These are phyloP conservation scores for Orussus abietinus DNA, from an alignment of 1,140 invertebrate species.

Conservation along the genomic window DNA sequence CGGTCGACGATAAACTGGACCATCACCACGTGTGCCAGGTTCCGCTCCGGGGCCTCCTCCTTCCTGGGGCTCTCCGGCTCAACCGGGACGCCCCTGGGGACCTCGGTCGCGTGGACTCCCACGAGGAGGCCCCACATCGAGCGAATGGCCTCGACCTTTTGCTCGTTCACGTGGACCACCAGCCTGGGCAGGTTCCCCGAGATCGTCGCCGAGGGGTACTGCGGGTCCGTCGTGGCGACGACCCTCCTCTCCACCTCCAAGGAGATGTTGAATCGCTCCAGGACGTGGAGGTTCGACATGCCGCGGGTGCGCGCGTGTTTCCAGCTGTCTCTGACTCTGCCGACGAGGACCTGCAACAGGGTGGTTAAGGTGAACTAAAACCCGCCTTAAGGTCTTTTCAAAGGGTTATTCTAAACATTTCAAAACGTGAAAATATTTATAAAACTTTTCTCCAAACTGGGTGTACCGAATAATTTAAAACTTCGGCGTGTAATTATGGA, in stretches of 20 bases:
- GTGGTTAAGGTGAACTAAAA: too few relatives aligned
- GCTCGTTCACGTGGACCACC: slow-evolving; percentile 85
- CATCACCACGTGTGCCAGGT: slow-evolving; percentile 67
- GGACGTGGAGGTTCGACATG: slow-evolving; percentile 77
- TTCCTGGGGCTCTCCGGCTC: slow-evolving; percentile 53
- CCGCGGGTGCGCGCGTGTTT: slow-evolving; percentile 79
- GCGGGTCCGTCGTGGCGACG: slow-evolving; percentile 77
- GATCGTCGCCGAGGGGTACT: slow-evolving; percentile 78
- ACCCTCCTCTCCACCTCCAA: slow-evolving; percentile 75
- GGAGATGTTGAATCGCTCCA: slow-evolving; percentile 89
- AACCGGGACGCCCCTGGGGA: too few relatives aligned
- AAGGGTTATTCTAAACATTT: too few relatives aligned
- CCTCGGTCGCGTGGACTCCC: too few relatives aligned
- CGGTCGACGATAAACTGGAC: slow-evolving; percentile 86
- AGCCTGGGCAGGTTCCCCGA: slow-evolving; percentile 82
- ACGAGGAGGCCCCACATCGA: slow-evolving; percentile 51
- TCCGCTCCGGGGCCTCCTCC: slow-evolving; percentile 36
- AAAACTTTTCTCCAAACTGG: too few relatives aligned
- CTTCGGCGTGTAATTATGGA: too few relatives aligned
- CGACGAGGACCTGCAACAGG: slow-evolving; percentile 86
- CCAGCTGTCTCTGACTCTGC: slow-evolving; percentile 85
- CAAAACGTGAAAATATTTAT: too few relatives aligned
- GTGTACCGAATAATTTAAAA: too few relatives aligned
- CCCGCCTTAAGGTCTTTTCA: too few relatives aligned
- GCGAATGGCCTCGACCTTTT: slow-evolving; percentile 70